Evolutionary conservation across 2,888 invertebrate species (phyloP), one percentile per base, ranked within the genome.

Genomic region (Hyppa rectilinea): DNA sequence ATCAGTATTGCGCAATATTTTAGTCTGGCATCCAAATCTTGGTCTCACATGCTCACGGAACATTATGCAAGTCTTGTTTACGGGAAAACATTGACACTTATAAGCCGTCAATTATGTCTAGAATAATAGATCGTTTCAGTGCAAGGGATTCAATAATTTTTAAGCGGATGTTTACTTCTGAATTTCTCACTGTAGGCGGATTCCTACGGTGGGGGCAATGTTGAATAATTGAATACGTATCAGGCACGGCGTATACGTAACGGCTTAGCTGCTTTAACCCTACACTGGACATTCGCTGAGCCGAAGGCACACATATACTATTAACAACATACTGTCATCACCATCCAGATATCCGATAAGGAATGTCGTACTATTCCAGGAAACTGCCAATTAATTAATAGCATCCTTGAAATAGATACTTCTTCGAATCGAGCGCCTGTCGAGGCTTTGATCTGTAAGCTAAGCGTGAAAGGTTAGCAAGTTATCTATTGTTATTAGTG

Each of bases 331-430:
- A 52, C 38, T 49, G 31, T 20, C 26, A 10, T 43, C 36, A 31
- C 10, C 40, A 23, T 4, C 20, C n/a, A 40, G 34, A 58, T 55
- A 31, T 12, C 38, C 31, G 10, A 31, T 34, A 49, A 50, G 9
- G 31, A 45, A 38, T 62, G 26, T 38, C 12, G 53, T 47, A 40
- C 45, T 26, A 47, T 62, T 71, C 31, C 45, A 45, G 4, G 29
- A 53, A 55, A 63, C 31, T 55, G 40, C 38, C 38, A 47, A 72
- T 72, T 40, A 62, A 71, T 53, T 40, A 47, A 47, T 40, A 29
- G 29, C 47, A 23, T 64, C 34, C 23, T 63, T 64, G 9, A 23
- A 34, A 40, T 20, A 10, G 40, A 20, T 36, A 55, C 23, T 47
- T 20, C 26, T 4, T 29, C 9, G 5, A 71, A 47, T 63, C 5